Evolutionary conservation across 2,888 invertebrate species (phyloP), one percentile per base, ranked within the genome.

Genomic region (Diaphora mendica): DNA sequence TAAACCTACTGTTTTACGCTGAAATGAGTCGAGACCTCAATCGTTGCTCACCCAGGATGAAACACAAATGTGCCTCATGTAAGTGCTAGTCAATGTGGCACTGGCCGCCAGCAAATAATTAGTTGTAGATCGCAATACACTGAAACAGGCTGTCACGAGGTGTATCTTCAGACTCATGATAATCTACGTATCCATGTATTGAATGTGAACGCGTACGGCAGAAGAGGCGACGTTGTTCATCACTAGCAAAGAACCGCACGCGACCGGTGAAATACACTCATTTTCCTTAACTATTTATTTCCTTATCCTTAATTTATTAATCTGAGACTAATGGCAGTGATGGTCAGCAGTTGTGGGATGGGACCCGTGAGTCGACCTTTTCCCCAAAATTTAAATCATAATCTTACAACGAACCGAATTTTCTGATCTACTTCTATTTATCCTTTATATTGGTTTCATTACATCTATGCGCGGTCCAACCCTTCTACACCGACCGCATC

Each of bases 311-410:
- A 88, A 84, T 79, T 88, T 85, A 91, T 91, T 92, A 92, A 85
- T 82, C 82, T 88, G 89, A 88, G 62, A 75, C 91, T 92, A 93
- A 92, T 95, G 95, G 95, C 95, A 95, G 95, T 95, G 93, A 85
- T 91, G 89, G 89, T 91, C 87, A 91, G 93, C 92, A 91, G 93
- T 92, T 92, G 92, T 88, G 84, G 92, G 93, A 92, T 89, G 93
- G 93, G 94, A 92, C 91, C 35, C 44, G 72, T 77, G 62, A 55
- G 90, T 91, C 92, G 75, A 90, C 91, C 90, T 72, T 89, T 75
- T 86, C 91, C 93, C 88, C 86, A 89, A 85, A 92, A 91, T 82
- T 77, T 73, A 72, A 91, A 92, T 90, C 80, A 76, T 90, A 88
- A 85, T 85, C 77, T 85, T 89, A 91, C 83, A 69, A 81, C 79